phyloP scores from a whole-genome alignment of 2,888 invertebrate species.

The Anarsia innoxiella region DNA sequence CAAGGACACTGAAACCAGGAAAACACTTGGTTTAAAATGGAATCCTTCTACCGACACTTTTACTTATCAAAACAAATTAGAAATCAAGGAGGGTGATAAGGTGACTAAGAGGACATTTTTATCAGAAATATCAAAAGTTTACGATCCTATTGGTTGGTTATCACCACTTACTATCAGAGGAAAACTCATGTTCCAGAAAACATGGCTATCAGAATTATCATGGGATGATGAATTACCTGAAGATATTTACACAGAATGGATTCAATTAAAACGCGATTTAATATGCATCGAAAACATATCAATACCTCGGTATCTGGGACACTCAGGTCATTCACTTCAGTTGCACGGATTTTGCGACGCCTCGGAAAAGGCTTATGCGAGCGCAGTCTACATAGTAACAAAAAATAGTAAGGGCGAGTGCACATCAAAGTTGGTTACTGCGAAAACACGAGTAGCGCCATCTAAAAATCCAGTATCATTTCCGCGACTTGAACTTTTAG shows the following conservation, averaged over 20 bases:
- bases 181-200: conserved; percentile 1
- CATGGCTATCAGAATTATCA: background rate
- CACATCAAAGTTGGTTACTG: conserved; percentile 10
- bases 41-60: background rate
- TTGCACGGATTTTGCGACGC: background rate
- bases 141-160: conserved; percentile 1
- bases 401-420: background rate
- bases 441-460: conserved; percentile 20
- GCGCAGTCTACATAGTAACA: background rate
- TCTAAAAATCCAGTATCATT: conserved; percentile 13
- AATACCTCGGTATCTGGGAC: background rate
- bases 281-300: background rate
- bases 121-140: background rate
- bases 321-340: background rate
- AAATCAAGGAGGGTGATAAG: background rate
- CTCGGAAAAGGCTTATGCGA: too few species aligned
- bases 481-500: conserved; percentile 19
- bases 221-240: background rate
- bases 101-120: background rate
- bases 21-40: conserved; percentile 1
- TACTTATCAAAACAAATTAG: background rate
- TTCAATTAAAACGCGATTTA: background rate
- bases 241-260: background rate
- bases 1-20: background rate
- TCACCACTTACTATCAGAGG: background rate